These are phyloP conservation scores for Agrilus biguttatus DNA, from an alignment of 2,888 invertebrate species.

Conservation along the genomic window DNA sequence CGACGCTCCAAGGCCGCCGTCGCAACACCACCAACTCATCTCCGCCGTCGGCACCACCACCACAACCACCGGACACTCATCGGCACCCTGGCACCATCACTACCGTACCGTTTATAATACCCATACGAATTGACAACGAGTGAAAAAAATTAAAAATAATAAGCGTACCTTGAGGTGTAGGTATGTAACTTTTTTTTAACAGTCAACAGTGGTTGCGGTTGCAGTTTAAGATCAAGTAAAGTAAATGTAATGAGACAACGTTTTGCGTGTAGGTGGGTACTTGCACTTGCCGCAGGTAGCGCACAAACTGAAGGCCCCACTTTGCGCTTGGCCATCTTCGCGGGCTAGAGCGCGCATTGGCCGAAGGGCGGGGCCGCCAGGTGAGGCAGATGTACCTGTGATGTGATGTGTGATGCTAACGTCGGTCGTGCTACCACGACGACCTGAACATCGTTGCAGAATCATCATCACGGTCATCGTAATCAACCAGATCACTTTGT, in stretches of 20 bases:
- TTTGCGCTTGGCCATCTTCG: constrained; percentile 30
- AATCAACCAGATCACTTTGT: no score
- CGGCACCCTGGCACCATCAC: not conserved
- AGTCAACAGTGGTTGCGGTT: no score
- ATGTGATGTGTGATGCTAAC: no score
- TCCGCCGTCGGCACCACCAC: constrained; percentile 19
- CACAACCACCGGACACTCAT: constrained; percentile 22
- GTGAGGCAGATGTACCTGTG: constrained; percentile 24
- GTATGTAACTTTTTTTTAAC: no score
- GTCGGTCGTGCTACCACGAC: no score
- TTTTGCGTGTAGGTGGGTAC: constrained; percentile 17
- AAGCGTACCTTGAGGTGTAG: no score
- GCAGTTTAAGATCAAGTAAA: no score
- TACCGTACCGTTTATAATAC: not conserved
- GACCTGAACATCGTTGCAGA: no score
- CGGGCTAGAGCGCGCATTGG: constrained; percentile 27
- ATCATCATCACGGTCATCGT: no score
- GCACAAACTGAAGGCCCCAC: constrained; percentile 27
- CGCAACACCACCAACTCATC: constrained; percentile 28
- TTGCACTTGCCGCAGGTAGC: constrained; percentile 25
- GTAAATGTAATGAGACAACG: constrained; percentile 8
- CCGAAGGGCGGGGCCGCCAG: constrained; percentile 26
- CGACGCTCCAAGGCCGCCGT: constrained; percentile 33
- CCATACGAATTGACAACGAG: no score
- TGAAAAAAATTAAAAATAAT: no score